Percentiles rank a stretch among this genome's conserved stretches.
These are phyloP conservation scores for Pristiophorus japonicus DNA, from an alignment of 2,113 vertebrate species.

Conservation along the genomic window DNA sequence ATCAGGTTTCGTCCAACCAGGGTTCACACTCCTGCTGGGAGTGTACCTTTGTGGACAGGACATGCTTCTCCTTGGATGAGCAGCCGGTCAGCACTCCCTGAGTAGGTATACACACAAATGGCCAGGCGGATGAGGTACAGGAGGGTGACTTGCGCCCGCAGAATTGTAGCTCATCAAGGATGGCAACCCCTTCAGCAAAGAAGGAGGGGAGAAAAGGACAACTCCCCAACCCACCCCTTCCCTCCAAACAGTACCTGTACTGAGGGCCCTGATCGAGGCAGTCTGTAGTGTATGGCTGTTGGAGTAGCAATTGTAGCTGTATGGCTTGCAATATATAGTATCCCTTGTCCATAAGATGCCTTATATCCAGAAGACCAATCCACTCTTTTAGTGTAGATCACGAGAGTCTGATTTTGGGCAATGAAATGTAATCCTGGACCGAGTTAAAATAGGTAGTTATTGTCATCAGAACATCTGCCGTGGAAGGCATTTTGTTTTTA, in stretches of 20 bases:
- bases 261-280: neutral
- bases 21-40: neutral
- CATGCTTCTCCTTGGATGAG: neutral
- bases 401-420: neutral
- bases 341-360: neutral
- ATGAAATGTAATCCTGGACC: neutral
- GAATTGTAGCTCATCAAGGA: neutral
- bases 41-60: neutral
- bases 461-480: neutral
- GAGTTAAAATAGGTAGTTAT: constrained; percentile 2
- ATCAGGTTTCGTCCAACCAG: neutral
- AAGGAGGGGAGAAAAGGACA: neutral
- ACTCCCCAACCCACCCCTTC: neutral
- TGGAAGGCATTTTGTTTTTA: neutral
- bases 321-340: neutral
- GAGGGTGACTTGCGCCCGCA: neutral
- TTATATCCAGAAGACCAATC: neutral
- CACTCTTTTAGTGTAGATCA: neutral
- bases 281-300: neutral
- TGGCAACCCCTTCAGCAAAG: neutral
- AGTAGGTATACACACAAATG: neutral
- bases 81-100: neutral
- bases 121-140: neutral
- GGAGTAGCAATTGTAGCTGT: neutral
- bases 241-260: neutral